Evolutionary conservation across 2,888 invertebrate species (phyloP).

Genomic region (Mythimna lalbum): DNA sequence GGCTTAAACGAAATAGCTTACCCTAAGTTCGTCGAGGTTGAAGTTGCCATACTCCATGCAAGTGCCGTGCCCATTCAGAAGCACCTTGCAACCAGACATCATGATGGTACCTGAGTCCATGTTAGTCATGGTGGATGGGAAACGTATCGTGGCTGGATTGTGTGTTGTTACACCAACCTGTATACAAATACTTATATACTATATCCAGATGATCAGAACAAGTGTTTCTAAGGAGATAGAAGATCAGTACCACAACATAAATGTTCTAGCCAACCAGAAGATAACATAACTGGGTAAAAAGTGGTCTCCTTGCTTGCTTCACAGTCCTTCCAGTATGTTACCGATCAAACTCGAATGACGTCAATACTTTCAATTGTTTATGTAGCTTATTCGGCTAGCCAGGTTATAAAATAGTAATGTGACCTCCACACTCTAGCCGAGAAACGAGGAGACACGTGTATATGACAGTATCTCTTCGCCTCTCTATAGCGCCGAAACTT

Average conservation of each 20-base stretch:
- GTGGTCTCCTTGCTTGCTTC: not conserved
- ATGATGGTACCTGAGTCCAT: constrained; percentile 97
- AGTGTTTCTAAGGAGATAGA: not conserved
- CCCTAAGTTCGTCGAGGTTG: constrained; percentile 97
- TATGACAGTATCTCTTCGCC: not conserved
- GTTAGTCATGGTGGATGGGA: constrained; percentile 99
- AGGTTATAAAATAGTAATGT: not conserved
- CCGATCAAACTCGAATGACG: not conserved
- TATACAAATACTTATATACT: constrained; percentile 5
- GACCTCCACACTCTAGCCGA: not conserved
- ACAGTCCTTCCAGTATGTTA: not conserved
- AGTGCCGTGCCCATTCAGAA: constrained; percentile 98
- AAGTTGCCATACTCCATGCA: constrained; percentile 97
- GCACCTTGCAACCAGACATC: constrained; percentile 99
- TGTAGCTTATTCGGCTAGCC: not conserved
- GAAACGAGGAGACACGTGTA: not conserved
- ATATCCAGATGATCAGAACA: not conserved
- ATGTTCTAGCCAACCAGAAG: not conserved
- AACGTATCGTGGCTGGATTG: constrained; percentile 96
- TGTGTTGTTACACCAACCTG: constrained; percentile 98
- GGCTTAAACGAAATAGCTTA: constrained; percentile 68
- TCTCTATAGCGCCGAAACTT: not conserved
- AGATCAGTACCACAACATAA: not conserved
- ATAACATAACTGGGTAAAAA: not conserved
- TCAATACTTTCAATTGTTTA: not conserved